Evolutionary conservation across 2,797 vertebrate genomes (phyloP).

Genomic region (Muscicapa striata): DNA sequence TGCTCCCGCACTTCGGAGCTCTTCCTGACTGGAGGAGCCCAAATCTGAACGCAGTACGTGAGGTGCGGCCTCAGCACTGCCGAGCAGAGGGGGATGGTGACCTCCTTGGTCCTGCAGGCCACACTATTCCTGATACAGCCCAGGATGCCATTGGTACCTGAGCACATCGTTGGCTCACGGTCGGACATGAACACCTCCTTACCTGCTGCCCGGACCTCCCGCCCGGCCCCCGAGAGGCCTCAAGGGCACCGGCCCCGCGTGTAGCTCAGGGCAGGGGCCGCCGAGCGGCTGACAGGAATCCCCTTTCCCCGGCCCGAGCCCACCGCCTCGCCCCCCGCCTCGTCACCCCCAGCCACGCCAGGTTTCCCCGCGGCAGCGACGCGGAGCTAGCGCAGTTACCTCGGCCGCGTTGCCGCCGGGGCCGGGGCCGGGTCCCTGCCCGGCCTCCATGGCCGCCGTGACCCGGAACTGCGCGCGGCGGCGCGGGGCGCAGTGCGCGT

Average conservation of each 20-base stretch:
- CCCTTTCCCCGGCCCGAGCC: background rate
- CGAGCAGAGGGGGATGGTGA: background rate
- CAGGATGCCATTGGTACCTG: background rate
- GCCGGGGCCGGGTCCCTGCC: background rate
- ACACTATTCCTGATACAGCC: background rate
- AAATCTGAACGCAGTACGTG: background rate
- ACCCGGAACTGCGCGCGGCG: background rate
- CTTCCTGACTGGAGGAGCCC: background rate
- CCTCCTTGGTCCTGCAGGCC: background rate
- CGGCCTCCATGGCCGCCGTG: constrained; percentile 27
- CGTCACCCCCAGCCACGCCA: background rate
- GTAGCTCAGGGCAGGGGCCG: background rate
- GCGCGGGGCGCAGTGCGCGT: background rate
- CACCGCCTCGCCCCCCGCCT: background rate
- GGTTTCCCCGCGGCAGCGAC: background rate
- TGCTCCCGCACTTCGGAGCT: background rate
- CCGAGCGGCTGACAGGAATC: background rate
- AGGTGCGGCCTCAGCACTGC: background rate
- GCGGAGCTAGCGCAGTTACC: background rate
- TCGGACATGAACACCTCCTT: background rate
- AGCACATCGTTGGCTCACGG: background rate
- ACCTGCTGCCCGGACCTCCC: background rate
- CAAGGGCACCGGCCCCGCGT: background rate
- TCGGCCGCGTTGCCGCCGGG: background rate
- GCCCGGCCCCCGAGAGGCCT: background rate